Base-by-base conservation (phyloP, 2,888 invertebrate genomes). In the Andrena chrysosceles region DNA sequence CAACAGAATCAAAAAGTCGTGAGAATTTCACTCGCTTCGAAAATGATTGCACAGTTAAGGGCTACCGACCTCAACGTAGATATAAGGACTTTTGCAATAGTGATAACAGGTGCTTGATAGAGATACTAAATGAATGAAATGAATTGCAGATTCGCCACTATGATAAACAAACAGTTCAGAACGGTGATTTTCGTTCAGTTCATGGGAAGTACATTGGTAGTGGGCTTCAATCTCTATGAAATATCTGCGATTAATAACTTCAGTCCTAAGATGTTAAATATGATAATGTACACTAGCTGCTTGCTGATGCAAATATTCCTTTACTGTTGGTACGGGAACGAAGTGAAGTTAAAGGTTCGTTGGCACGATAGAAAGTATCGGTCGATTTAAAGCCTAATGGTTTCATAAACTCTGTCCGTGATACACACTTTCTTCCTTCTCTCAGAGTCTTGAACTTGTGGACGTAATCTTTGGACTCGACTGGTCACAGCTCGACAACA, bases 251-350 rank as follows among this genome's bases (percentile, higher is more conserved):
- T 4, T 7, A 26, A 31, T 33, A 59, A 29, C 2, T 16, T 16
- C 54, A 42, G 13, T 13, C 42, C 42, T 13, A 56, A 10, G 16
- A 59, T 69, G 29, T 54, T 69, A 2, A 0, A 66, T 1, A 2
- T 67, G 3, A 8, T 67, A 2, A 0, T 66, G 0, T 87, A 86
- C 66, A 60, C 84, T 13, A 26, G 16, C 16, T 83, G 86, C 66
- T 63, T 85, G 79, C 20, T 87, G 26, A 62, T 83, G 0, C 89
- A 91, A 68, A 86, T 91, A 42, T 90, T 89, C 75, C 81, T 89
- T 13, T 84, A 77, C 8, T 86, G 86, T 35, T 86, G 84, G 84
- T 84, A 70, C 52, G 86, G 86, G 0, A 81, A 69, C 33, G 69
- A 69, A 59, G 56, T 69, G 4, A 59, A 8, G 10, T 10, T 69